Conservation (phyloP, 1,140 invertebrate genomes). For the Drosophila nebulosa region DNA sequence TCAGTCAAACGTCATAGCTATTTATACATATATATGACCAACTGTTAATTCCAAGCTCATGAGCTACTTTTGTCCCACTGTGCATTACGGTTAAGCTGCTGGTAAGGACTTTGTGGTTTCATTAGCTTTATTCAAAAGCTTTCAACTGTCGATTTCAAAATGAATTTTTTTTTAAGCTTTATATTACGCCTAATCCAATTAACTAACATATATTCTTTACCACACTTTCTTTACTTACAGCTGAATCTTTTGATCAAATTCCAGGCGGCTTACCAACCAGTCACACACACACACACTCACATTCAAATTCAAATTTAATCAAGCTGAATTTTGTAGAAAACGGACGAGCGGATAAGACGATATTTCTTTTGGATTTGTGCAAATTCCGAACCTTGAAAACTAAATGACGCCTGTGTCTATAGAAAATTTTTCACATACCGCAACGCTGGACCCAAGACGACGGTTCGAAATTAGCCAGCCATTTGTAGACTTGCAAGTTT, state of each 20-base stretch:
- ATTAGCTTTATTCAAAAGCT: not conserved
- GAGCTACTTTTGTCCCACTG: not conserved
- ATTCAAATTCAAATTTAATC: conserved; percentile 25
- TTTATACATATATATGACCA: too few species aligned
- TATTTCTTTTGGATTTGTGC: conserved; percentile 34
- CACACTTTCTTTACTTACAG: conserved; percentile 18
- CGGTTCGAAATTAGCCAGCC: conserved; percentile 68
- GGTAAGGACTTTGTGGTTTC: not conserved
- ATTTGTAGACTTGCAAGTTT: conserved; percentile 63
- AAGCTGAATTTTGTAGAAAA: conserved; percentile 30
- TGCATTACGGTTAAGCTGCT: not conserved
- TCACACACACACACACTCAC: too few species aligned
- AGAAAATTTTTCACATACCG: conserved; percentile 61
- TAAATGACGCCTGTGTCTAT: conserved; percentile 73
- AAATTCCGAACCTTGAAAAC: conserved; percentile 50
- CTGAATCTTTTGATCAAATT: conserved; percentile 15
- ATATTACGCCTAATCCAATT: conserved; percentile 32
- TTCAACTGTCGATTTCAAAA: not conserved
- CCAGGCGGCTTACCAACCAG: not conserved
- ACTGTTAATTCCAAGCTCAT: too few species aligned
- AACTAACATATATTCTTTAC: conserved; percentile 26
- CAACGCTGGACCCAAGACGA: conserved; percentile 71
- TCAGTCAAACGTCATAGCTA: too few species aligned
- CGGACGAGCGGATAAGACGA: conserved; percentile 34
- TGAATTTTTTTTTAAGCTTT: not conserved